Evolutionary conservation across 2,113 vertebrate genomes (phyloP).

Genomic region (Tachysurus fulvidraco): DNA sequence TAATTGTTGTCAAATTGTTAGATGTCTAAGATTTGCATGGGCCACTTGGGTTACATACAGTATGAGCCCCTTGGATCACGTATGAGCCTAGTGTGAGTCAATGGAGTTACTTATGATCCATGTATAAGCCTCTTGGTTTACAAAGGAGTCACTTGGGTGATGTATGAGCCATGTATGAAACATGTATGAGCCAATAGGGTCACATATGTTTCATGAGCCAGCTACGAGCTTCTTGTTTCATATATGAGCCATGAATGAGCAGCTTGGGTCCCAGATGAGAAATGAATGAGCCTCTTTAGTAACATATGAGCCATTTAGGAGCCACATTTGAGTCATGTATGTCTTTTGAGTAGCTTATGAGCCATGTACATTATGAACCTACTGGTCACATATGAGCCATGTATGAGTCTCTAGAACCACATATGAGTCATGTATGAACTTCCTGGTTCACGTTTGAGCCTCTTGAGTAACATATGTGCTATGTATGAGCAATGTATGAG

Average conservation of each 20-base stretch:
- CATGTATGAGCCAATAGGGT: background rate
- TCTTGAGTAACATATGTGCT: background rate
- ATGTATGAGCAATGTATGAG: background rate
- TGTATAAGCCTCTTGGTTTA: too few relatives aligned
- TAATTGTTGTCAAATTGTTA: background rate
- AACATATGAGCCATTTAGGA: background rate
- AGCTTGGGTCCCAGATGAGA: too few relatives aligned
- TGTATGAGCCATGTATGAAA: background rate
- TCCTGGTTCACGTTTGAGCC: background rate
- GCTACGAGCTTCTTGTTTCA: background rate
- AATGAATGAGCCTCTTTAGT: background rate
- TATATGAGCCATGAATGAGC: background rate
- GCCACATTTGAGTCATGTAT: background rate
- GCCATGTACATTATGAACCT: background rate
- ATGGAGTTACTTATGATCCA: too few relatives aligned
- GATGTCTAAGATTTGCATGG: background rate
- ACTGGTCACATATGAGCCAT: background rate
- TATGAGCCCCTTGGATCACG: too few relatives aligned
- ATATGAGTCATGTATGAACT: background rate
- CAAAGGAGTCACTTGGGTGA: too few relatives aligned
- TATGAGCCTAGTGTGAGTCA: background rate
- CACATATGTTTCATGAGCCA: background rate
- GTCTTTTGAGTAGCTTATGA: background rate
- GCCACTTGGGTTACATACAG: background rate
- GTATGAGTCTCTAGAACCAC: background rate